Conservation (phyloP, 2,797 vertebrate genomes). For the Novumbra hubbsi region DNA sequence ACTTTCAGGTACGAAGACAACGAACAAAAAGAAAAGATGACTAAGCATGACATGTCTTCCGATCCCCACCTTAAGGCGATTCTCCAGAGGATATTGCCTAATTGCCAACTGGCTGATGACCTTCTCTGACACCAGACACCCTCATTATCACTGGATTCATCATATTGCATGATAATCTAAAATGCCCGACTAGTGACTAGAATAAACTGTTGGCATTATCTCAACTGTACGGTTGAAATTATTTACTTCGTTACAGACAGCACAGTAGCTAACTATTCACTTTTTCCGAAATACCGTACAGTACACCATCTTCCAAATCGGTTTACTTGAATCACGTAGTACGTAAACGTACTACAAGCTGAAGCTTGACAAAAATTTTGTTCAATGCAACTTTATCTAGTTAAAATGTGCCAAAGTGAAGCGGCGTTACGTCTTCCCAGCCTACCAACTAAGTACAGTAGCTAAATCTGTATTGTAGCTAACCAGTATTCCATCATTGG, state of each 20-base stretch:
- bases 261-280: neutral
- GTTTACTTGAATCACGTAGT: no score
- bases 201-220: neutral
- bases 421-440: neutral
- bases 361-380: neutral
- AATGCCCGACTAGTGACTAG: neutral
- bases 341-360: neutral
- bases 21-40: constrained; percentile 18
- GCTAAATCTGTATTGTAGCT: neutral
- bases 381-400: neutral
- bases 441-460: neutral
- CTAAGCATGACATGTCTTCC: constrained; percentile 5
- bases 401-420: neutral
- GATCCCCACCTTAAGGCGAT: constrained; percentile 10
- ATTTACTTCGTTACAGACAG: no score
- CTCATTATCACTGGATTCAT: constrained; percentile 38
- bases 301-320: no score
- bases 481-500: no score
- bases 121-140: constrained; percentile 37
- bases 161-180: neutral
- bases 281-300: neutral
- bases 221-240: neutral
- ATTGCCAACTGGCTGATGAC: constrained; percentile 35
- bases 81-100: constrained; percentile 13
- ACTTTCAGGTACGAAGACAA: neutral